phyloP scores from a whole-genome alignment of 2,797 vertebrate genomes.

The Astyanax mexicanus region DNA sequence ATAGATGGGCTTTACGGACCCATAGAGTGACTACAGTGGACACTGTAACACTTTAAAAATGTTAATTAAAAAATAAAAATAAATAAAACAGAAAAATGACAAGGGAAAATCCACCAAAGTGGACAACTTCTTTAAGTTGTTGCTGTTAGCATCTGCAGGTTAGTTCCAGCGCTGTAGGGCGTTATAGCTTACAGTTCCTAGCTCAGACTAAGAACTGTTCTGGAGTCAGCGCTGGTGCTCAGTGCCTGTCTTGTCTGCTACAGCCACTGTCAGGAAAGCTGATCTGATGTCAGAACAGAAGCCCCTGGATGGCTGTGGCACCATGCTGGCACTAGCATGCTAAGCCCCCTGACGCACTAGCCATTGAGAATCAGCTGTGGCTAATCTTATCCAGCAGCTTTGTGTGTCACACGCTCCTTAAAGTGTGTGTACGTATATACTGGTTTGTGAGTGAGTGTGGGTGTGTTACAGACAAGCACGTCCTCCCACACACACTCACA shows the following conservation, averaged over 20 bases:
- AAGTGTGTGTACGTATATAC: not conserved
- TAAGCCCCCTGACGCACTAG: conserved; percentile 19
- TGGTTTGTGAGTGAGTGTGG: not conserved
- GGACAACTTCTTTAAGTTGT: no score
- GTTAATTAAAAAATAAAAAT: no score
- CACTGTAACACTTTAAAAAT: no score
- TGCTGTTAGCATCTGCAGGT: conserved; percentile 4
- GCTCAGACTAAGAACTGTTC: conserved; percentile 16
- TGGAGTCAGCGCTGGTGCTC: not conserved
- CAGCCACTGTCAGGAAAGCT: not conserved
- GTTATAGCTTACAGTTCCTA: no score
- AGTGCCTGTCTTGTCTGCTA: not conserved
- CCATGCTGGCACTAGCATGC: conserved; percentile 11
- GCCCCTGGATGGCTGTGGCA: not conserved
- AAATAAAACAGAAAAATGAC: no score
- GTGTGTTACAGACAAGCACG: not conserved
- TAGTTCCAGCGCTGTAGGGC: not conserved
- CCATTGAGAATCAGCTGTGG: conserved; percentile 46
- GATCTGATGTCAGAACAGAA: not conserved
- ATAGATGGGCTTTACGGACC: no score
- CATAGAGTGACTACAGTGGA: no score
- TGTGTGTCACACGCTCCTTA: conserved; percentile 16
- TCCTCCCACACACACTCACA: no score
- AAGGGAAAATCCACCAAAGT: no score
- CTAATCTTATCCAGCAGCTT: conserved; percentile 48